Base-by-base conservation (phyloP, 2,888 invertebrate genomes). In the Tinea semifulvella region DNA sequence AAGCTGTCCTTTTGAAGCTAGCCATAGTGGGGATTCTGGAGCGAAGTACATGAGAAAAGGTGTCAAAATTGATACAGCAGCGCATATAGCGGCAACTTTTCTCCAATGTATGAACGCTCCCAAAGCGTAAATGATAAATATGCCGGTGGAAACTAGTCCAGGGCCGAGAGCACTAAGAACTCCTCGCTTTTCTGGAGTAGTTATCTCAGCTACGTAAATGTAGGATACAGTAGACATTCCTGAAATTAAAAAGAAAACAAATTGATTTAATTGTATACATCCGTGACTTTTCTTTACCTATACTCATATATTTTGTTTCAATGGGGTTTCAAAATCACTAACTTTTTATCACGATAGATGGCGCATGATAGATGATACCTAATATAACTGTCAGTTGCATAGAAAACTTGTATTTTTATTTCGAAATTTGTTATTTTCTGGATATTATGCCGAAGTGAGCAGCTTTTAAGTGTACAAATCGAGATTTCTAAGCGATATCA, bases 11-110 rank as follows among this genome's bases (percentile, higher is more conserved):
- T 83, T 83, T 1, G 86, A 84, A 0, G 85, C 81, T 1, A 89
- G 65, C 85, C 88, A 89, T 0, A 86, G 76, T 0, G 90, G 90
- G 7, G 87, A 88, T 57, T 90, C 90, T 0, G 90, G 90, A 1
- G 87, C 76, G 57, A 87, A 81, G 49, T 85, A 84, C 69, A 87
- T 84, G 3, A 84, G 65, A 51, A 84, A 70, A 2, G 85, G 76
- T 2, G 85, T 85, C 27, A 85, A 65, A 0, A 85, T 56, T 0
- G 84, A 84, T 39, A 85, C 76, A 36, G 81, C 81, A 1, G 87
- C 84, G 57, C 88, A 87, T 26, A 87, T 79, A 1, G 85, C 84
- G 0, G 88, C 87, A 0, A 88, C 84, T 45, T 80, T 82, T 48
- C 87, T 77, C 89, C 89, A 90, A 46, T 85, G 82, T 6, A 88